Evolutionary conservation across 2,888 invertebrate species (phyloP).

Genomic region (Odontomyia ornata): DNA sequence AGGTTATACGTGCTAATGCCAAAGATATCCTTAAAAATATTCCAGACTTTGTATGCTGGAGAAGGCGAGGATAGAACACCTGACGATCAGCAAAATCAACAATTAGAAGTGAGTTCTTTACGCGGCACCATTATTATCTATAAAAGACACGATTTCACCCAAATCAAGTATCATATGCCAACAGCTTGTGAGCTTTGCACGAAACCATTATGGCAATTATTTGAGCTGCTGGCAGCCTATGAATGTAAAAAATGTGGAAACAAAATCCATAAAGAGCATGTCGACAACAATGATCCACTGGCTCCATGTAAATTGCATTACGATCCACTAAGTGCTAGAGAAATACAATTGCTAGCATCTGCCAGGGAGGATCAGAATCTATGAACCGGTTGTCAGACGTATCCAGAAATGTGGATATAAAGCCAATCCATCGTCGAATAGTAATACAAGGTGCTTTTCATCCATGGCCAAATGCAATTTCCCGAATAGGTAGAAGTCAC

Average conservation of each 20-base stretch:
- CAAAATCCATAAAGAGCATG: constrained; percentile 97
- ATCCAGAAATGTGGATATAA: constrained; percentile 94
- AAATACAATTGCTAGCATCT: constrained; percentile 88
- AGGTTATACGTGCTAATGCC: constrained; percentile 98
- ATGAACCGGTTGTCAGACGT: constrained; percentile 86
- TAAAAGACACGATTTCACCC: constrained; percentile 78
- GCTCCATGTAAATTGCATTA: constrained; percentile 96
- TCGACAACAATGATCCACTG: no score
- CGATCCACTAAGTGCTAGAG: constrained; percentile 92
- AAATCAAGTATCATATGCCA: no score
- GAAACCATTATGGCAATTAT: no score
- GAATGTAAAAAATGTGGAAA: constrained; percentile 97
- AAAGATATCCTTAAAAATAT: constrained; percentile 99
- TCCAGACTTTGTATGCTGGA: constrained; percentile 95
- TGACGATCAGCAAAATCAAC: no score
- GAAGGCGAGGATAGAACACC: constrained; percentile 90
- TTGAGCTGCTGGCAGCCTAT: constrained; percentile 94
- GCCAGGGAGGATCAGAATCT: no score
- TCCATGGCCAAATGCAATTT: no score
- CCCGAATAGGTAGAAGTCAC: no score
- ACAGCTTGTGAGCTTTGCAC: constrained; percentile 98
- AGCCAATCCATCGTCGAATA: constrained; percentile 74
- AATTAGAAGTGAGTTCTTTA: constrained; percentile 67
- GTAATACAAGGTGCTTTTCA: no score
- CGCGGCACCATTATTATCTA: constrained; percentile 63